Conservation (phyloP, 2,113 vertebrate genomes). For the Syrmaticus mikado region DNA sequence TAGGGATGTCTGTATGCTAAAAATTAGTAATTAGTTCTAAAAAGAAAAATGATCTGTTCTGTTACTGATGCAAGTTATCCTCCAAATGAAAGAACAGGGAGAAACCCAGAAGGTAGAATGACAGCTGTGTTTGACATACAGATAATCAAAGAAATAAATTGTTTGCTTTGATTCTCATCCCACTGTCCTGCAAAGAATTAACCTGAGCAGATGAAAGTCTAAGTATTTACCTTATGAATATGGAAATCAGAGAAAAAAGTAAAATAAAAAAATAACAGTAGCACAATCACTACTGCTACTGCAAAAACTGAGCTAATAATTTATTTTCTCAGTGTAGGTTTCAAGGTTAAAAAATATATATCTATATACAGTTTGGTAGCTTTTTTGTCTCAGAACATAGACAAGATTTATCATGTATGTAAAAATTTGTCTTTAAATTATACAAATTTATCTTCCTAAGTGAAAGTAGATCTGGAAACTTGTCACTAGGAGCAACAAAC, state of each 20-base stretch:
- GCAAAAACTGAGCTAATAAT: neutral
- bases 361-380: neutral
- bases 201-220: neutral
- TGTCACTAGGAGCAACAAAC: neutral
- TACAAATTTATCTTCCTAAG: neutral
- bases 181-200: slow-evolving; percentile 33
- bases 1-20: neutral
- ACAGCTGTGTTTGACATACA: slow-evolving; percentile 29
- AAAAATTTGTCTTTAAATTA: slow-evolving; percentile 2
- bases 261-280: neutral
- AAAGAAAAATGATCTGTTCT: neutral
- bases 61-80: slow-evolving; percentile 9
- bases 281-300: neutral
- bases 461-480: neutral
- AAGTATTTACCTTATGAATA: slow-evolving; percentile 13
- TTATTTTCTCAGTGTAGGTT: neutral
- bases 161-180: slow-evolving; percentile 51
- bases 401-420: neutral
- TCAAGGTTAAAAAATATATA: neutral
- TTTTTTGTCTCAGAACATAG: neutral
- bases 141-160: slow-evolving; percentile 35
- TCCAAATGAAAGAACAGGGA: slow-evolving; percentile 22
- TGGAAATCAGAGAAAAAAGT: neutral
- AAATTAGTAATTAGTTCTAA: neutral
- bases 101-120: slow-evolving; percentile 40